Conservation (phyloP, 2,113 vertebrate genomes). For the Glaucomys volans region DNA sequence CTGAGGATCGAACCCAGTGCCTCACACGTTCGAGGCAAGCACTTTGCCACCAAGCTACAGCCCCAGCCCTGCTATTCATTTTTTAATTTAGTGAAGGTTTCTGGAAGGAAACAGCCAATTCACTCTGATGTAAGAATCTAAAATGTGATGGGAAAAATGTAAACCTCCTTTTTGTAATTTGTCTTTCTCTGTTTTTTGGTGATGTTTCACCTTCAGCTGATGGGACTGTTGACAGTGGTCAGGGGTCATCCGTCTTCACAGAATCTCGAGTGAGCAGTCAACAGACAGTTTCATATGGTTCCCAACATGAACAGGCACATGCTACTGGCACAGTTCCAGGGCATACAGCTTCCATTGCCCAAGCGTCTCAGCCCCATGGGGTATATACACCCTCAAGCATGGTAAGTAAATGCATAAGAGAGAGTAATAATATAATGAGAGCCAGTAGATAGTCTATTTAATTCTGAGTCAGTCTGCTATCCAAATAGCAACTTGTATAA, state of each 20-base stretch:
- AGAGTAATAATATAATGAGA: neutral
- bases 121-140: neutral
- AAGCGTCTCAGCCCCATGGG: constrained; percentile 87
- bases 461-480: constrained; percentile 20
- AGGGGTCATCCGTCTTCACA: constrained; percentile 94
- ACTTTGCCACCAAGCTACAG: too few relatives aligned
- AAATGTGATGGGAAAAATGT: constrained; percentile 36
- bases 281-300: constrained; percentile 92
- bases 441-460: neutral
- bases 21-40: too few relatives aligned
- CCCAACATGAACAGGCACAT: constrained; percentile 89
- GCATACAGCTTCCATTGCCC: constrained; percentile 85
- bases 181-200: constrained; percentile 19
- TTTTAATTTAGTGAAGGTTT: constrained; percentile 66
- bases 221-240: constrained; percentile 93
- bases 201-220: constrained; percentile 88
- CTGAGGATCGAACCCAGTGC: too few relatives aligned
- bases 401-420: constrained; percentile 89
- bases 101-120: constrained; percentile 18
- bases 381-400: constrained; percentile 90
- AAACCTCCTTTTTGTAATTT: constrained; percentile 42
- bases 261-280: constrained; percentile 93
- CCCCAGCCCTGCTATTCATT: neutral
- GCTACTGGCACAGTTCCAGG: constrained; percentile 85
- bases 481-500: neutral